Evolutionary conservation across 2,888 invertebrate genomes (phyloP), one percentile per base, ranked within the genome.

Genomic region (Biston stratarius): DNA sequence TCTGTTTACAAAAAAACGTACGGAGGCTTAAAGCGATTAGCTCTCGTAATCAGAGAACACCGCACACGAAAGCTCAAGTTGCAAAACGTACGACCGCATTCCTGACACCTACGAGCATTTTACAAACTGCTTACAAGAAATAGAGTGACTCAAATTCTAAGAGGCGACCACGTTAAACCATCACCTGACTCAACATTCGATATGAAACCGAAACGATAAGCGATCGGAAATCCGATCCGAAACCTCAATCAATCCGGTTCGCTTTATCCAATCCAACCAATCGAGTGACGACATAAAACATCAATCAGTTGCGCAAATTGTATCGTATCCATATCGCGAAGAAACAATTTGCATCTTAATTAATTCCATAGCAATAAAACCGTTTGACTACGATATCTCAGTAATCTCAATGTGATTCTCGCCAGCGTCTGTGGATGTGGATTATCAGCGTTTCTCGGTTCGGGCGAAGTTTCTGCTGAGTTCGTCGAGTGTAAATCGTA

Each of bases 401-500:
- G 91, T 89, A 88, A 91, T 91, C 90, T 90, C 87, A 83, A 88
- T 89, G 85, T 91, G 90, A 93, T 92, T 92, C 91, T 88, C 93
- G 87, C 92, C 84, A 83, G 83, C 83, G 85, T 86, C 85, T 83
- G 72, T 82, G 83, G 83, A 88, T 90, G 84, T 88, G 92, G 92
- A 92, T 91, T 92, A 92, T 92, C 93, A 93, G 93, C 92, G 85
- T 84, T 92, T 92, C 90, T 88, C 86, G 69, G 86, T 85, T 77
- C 85, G 87, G 85, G 85, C 86, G 84, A 85, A 87, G 85, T 90
- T 92, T 94, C 88, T 91, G 94, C 94, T 94, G 94, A 94, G 89
- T 89, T 86, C 84, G 92, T 90, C 84, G 93, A 87, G 93, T 91
- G 94, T 94, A 94, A 94, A 94, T 94, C 94, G 92, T 92, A 94